These are phyloP conservation scores for Hydrocynus forskahlii DNA, from an alignment of 2,797 vertebrate genomes.

Conservation along the genomic window DNA sequence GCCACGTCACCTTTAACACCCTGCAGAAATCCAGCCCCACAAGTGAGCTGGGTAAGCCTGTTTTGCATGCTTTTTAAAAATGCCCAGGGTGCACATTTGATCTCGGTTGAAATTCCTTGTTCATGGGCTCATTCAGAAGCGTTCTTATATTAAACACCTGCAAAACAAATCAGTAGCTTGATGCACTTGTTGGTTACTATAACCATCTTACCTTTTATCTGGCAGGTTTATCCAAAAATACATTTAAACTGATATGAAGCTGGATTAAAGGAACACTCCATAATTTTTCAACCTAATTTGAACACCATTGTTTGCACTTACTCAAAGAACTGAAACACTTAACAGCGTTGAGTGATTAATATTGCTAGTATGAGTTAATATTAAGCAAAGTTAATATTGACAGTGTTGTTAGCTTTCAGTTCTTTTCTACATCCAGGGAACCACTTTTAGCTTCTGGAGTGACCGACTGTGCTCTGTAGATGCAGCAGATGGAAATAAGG, in stretches of 20 bases:
- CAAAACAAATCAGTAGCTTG: not conserved
- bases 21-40: not conserved
- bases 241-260: not conserved
- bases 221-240: not conserved
- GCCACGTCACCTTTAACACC: not conserved
- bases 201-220: conserved; percentile 10
- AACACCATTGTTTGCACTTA: too few relatives aligned
- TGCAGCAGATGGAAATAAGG: not conserved
- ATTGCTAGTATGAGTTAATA: too few relatives aligned
- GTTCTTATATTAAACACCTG: not conserved
- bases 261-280: not conserved
- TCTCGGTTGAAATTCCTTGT: not conserved
- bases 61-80: not conserved
- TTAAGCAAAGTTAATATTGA: too few relatives aligned
- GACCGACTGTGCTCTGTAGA: not conserved
- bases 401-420: too few relatives aligned
- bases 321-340: too few relatives aligned
- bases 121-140: not conserved
- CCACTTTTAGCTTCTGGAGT: too few relatives aligned
- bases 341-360: too few relatives aligned
- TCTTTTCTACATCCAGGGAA: too few relatives aligned
- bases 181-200: not conserved
- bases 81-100: not conserved
- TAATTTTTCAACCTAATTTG: not conserved
- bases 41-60: not conserved